phyloP scores from a whole-genome alignment of 30 jellyfish, hydroid and myxozoan species.

The Hydractinia symbiolongicarpus region DNA sequence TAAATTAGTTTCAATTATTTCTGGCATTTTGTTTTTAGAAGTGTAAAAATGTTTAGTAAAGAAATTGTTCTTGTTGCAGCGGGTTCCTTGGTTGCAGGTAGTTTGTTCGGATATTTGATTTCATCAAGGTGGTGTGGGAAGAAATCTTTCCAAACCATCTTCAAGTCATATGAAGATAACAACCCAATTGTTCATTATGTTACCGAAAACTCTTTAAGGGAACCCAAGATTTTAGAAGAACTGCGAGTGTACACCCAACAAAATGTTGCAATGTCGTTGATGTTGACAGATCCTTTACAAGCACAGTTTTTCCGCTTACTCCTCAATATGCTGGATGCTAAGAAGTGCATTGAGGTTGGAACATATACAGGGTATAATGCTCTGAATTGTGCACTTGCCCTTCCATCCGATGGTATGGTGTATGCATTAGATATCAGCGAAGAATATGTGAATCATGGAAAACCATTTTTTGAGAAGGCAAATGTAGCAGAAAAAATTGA shows the following conservation, averaged over 20 bases:
- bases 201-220: constrained; percentile 40
- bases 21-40: too few species aligned
- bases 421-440: constrained; percentile 70
- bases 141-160: not conserved
- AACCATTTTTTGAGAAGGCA: constrained; percentile 61
- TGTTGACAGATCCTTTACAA: constrained; percentile 73
- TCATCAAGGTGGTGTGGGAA: not conserved
- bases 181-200: constrained; percentile 36
- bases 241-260: constrained; percentile 45
- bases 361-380: constrained; percentile 89
- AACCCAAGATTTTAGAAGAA: constrained; percentile 43
- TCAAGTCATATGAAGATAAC: not conserved
- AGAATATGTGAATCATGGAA: constrained; percentile 41
- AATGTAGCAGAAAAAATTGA: constrained; percentile 44
- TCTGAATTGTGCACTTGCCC: constrained; percentile 59
- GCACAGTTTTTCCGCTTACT: constrained; percentile 64
- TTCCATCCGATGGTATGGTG: constrained; percentile 81
- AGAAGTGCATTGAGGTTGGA: constrained; percentile 67
- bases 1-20: too few species aligned
- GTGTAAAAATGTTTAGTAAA: too few species aligned
- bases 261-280: constrained; percentile 25
- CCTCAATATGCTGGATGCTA: constrained; percentile 52
- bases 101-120: not conserved
- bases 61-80: not conserved
- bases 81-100: constrained; percentile 2